Conservation (phyloP, 2,888 invertebrate species). For the Tineola bisselliella region DNA sequence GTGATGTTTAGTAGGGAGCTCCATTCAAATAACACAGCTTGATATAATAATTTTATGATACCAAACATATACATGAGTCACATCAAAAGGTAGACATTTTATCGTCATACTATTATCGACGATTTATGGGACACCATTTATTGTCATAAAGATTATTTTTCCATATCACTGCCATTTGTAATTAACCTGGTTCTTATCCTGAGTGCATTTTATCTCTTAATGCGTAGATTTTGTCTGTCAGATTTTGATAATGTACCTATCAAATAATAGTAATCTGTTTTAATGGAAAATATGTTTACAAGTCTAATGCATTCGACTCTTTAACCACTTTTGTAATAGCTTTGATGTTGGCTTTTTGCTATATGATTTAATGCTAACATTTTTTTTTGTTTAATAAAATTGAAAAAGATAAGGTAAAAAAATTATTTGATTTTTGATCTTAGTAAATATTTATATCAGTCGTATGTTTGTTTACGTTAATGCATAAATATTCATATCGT, state of each 20-base stretch:
- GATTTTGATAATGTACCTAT: not conserved
- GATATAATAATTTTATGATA: conserved; percentile 2
- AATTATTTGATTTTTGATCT: no score
- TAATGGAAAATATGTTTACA: not conserved
- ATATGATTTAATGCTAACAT: no score
- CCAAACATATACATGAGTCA: not conserved
- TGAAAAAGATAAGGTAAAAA: no score
- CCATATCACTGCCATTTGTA: not conserved
- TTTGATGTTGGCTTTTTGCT: no score
- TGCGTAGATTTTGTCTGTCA: not conserved
- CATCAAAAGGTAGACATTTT: not conserved
- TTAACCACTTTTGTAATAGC: no score
- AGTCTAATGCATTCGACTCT: not conserved
- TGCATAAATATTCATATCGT: no score
- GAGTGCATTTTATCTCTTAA: not conserved
- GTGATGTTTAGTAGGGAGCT: not conserved
- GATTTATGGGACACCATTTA: not conserved
- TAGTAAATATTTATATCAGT: no score
- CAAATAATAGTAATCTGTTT: not conserved
- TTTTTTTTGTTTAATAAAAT: no score
- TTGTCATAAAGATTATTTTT: not conserved
- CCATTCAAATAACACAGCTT: not conserved
- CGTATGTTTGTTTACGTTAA: no score
- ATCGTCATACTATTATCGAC: not conserved
- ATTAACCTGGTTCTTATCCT: not conserved